phyloP scores from a whole-genome alignment of 2,797 vertebrate species.

The Falco peregrinus region DNA sequence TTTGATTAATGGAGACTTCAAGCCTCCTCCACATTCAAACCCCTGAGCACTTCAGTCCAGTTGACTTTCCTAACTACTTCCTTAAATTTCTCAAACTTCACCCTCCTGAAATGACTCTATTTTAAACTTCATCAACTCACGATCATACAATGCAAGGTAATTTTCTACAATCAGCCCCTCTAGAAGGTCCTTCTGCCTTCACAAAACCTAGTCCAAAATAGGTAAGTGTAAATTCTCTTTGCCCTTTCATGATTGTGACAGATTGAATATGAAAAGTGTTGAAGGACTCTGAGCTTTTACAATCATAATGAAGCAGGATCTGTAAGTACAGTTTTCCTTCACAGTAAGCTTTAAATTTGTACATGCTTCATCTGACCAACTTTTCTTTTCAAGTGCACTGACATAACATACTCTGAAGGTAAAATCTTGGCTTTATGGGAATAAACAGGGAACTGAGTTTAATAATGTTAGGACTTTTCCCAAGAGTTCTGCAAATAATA shows the following conservation, averaged over 20 bases:
- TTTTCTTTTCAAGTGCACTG: background rate
- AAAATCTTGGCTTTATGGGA: background rate
- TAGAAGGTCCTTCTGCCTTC: background rate
- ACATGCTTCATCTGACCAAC: background rate
- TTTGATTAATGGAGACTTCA: slow-evolving; percentile 29
- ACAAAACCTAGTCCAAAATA: slow-evolving; percentile 1
- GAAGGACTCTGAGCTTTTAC: background rate
- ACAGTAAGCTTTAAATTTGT: background rate
- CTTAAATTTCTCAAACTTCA: background rate
- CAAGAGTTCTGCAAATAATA: background rate
- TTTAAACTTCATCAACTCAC: slow-evolving; percentile 5
- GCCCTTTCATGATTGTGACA: background rate
- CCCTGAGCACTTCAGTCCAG: background rate
- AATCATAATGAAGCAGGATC: background rate
- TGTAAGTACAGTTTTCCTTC: background rate
- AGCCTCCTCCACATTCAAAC: slow-evolving; percentile 13
- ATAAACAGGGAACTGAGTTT: background rate
- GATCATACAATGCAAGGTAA: background rate
- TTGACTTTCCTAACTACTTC: slow-evolving; percentile 2
- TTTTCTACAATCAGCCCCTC: slow-evolving; percentile 25
- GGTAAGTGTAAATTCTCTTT: background rate
- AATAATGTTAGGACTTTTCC: background rate
- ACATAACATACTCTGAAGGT: background rate
- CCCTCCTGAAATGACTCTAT: background rate
- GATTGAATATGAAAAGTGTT: background rate